phyloP scores from a whole-genome alignment of 1,140 invertebrate genomes.

The Leptinotarsa defecta region DNA sequence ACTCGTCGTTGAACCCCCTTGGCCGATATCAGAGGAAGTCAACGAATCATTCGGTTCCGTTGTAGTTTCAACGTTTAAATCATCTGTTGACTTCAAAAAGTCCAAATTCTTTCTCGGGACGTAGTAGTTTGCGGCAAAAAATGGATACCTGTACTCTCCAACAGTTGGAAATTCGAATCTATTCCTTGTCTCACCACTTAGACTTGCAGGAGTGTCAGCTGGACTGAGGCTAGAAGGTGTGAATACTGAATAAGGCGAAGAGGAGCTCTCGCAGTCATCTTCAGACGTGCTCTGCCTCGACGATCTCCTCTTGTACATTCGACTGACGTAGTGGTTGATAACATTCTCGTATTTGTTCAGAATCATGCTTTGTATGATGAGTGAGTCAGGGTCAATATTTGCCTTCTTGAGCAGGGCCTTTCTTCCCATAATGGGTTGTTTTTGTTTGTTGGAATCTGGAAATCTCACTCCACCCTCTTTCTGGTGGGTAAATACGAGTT shows the following conservation, averaged over 20 bases:
- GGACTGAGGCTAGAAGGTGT: constrained; percentile 23
- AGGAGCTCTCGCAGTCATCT: constrained; percentile 15
- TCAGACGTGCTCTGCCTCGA: constrained; percentile 28
- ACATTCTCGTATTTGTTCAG: constrained; percentile 32
- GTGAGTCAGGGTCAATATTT: constrained; percentile 14
- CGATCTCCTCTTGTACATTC: constrained; percentile 34
- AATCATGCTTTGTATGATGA: constrained; percentile 20
- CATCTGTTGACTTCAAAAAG: constrained; percentile 31
- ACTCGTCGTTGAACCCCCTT: neutral
- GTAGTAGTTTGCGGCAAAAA: neutral
- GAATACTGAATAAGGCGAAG: constrained; percentile 25
- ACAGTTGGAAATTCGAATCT: constrained; percentile 18
- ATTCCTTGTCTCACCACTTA: constrained; percentile 20
- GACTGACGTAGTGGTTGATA: constrained; percentile 29
- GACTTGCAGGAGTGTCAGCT: constrained; percentile 26
- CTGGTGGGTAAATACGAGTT: constrained; percentile 1
- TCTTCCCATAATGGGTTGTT: constrained; percentile 24
- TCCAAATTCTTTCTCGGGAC: neutral
- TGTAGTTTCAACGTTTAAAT: constrained; percentile 29
- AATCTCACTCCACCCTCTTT: neutral
- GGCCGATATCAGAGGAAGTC: neutral
- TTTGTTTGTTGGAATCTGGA: constrained; percentile 7
- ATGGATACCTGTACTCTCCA: neutral
- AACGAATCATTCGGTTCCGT: constrained; percentile 3
- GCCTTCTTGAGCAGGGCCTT: constrained; percentile 10